Evolutionary conservation across 2,797 vertebrate species (phyloP).

Genomic region (Cichlasoma orientale): DNA sequence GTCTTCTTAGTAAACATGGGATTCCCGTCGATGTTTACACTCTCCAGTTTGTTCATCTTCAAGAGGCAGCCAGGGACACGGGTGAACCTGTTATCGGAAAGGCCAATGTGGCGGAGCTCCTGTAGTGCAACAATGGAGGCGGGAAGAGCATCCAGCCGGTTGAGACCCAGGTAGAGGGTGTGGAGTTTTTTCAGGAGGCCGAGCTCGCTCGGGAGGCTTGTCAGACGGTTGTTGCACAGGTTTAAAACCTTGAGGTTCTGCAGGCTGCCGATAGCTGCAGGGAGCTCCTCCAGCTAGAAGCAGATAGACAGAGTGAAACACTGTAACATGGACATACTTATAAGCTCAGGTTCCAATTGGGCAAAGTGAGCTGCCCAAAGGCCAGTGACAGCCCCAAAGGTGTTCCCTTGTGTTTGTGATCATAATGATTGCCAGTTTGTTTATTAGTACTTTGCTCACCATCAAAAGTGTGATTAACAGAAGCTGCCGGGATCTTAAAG

Average conservation of each 20-base stretch:
- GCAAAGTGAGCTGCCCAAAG: neutral
- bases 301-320: neutral
- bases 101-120: slow-evolving; percentile 85
- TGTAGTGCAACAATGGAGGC: slow-evolving; percentile 76
- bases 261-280: slow-evolving; percentile 81
- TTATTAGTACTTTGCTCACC: neutral
- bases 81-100: slow-evolving; percentile 89
- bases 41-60: slow-evolving; percentile 84
- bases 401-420: neutral
- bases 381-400: rapidly evolving
- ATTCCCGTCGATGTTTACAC: slow-evolving; percentile 85
- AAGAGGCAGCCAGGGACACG: slow-evolving; percentile 77
- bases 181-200: slow-evolving; percentile 83
- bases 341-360: neutral
- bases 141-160: slow-evolving; percentile 83
- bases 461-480: too few species aligned
- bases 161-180: slow-evolving; percentile 87
- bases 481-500: too few species aligned
- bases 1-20: slow-evolving; percentile 71
- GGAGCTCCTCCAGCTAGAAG: slow-evolving; percentile 83
- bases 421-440: rapidly evolving
- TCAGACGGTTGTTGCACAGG: slow-evolving; percentile 91
- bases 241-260: slow-evolving; percentile 84
- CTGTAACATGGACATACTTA: neutral
- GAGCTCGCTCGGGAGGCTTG: slow-evolving; percentile 82